These are phyloP conservation scores for Gopherus evgoodei DNA, from an alignment of 2,113 vertebrate genomes.

Conservation along the genomic window DNA sequence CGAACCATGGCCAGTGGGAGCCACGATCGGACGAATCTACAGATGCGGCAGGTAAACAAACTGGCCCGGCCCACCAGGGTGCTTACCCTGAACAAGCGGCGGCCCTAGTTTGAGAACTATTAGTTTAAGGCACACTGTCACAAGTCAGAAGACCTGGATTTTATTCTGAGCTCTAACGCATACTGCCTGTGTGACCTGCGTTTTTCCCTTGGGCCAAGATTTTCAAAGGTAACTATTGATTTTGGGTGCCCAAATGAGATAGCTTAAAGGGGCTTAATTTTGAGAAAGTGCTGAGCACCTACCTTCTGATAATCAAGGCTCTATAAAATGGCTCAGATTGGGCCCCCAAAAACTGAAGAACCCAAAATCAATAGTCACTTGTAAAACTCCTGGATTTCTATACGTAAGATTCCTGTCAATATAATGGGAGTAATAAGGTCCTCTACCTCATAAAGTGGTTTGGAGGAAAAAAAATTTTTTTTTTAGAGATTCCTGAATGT, in stretches of 20 bases:
- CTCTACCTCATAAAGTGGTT: not conserved
- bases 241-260: not conserved
- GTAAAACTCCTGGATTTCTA: not conserved
- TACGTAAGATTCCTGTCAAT: not conserved
- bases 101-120: too few relatives aligned
- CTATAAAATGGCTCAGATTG: not conserved
- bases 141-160: not conserved
- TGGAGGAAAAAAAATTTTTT: not conserved
- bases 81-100: too few relatives aligned
- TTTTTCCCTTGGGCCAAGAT: not conserved
- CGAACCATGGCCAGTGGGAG: too few relatives aligned
- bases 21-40: too few relatives aligned
- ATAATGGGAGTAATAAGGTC: not conserved
- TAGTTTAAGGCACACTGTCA: not conserved
- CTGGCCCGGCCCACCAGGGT: too few relatives aligned
- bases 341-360: not conserved
- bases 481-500: not conserved
- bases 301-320: not conserved
- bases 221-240: slow-evolving; percentile 2
- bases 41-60: too few relatives aligned
- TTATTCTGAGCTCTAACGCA: not conserved
- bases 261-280: not conserved
- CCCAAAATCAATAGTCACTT: not conserved
- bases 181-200: not conserved
- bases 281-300: not conserved